Evolutionary conservation across 2,113 vertebrate genomes (phyloP).

Genomic region (Nibea coibor): DNA sequence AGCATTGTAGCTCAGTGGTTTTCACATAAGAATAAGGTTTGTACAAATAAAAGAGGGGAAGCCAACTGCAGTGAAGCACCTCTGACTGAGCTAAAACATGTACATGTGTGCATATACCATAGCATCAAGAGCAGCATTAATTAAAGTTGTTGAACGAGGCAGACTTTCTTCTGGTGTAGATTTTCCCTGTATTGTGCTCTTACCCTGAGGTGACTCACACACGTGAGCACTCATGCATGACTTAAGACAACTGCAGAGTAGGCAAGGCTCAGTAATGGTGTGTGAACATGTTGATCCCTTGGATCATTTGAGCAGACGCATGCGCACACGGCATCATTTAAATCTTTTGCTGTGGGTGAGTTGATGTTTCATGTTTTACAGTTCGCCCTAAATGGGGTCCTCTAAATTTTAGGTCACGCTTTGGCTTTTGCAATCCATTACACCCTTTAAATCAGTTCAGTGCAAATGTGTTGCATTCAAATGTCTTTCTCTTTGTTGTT

Average conservation of each 20-base stretch:
- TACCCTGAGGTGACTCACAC: slow-evolving; percentile 7
- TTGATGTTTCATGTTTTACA: slow-evolving; percentile 18
- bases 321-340: slow-evolving; percentile 23
- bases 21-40: not conserved
- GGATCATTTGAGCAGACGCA: slow-evolving; percentile 46
- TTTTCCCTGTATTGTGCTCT: slow-evolving; percentile 11
- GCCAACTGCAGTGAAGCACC: not conserved
- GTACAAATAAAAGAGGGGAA: slow-evolving; percentile 3
- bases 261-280: slow-evolving; percentile 29
- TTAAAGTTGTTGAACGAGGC: not conserved
- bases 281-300: slow-evolving; percentile 54
- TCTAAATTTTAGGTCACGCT: not conserved
- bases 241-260: slow-evolving; percentile 28
- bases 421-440: not conserved
- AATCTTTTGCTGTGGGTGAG: slow-evolving; percentile 16
- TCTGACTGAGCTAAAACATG: not conserved
- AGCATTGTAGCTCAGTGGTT: not conserved
- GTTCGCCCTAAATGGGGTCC: not conserved
- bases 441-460: not conserved
- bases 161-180: not conserved
- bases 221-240: not conserved
- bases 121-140: not conserved
- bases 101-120: not conserved
- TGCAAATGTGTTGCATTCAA: slow-evolving; percentile 11
- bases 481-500: slow-evolving; percentile 7